phyloP scores from a whole-genome alignment of 2,888 invertebrate species.

The Tenthredo distinguenda region DNA sequence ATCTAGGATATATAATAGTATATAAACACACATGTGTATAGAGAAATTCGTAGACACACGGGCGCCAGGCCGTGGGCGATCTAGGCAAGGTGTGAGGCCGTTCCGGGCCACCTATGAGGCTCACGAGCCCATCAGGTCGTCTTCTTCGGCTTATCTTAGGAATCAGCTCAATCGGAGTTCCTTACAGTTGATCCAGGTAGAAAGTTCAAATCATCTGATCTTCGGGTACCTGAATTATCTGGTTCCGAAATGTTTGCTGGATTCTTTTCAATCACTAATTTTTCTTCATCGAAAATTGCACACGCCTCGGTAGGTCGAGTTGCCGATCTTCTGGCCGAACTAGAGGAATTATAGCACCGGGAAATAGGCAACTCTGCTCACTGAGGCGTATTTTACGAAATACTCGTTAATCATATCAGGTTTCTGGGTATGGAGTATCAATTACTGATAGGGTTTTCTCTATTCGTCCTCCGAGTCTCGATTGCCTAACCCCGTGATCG shows the following conservation, averaged over 20 bases:
- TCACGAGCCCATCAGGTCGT: neutral
- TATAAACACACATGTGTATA: neutral
- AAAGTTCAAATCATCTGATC: neutral
- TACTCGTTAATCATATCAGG: neutral
- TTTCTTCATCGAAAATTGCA: neutral
- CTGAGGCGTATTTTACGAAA: neutral
- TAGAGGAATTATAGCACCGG: neutral
- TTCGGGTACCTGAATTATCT: neutral
- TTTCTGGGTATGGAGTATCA: neutral
- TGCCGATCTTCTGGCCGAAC: neutral
- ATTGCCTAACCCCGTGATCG: neutral
- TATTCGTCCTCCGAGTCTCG: neutral
- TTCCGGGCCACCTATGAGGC: constrained; percentile 68
- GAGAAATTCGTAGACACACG: constrained; percentile 26
- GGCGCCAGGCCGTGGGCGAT: constrained; percentile 66
- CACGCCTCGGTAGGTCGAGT: neutral
- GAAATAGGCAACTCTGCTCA: neutral
- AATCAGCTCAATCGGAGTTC: constrained; percentile 21
- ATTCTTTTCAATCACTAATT: neutral
- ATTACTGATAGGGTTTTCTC: neutral
- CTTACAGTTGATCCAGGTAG: neutral
- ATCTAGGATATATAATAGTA: neutral
- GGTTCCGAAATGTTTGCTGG: neutral
- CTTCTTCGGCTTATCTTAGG: constrained; percentile 29
- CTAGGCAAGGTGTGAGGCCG: constrained; percentile 69